Evolutionary conservation across 2,888 invertebrate species (phyloP).

Genomic region (Plemyria rubiginata): DNA sequence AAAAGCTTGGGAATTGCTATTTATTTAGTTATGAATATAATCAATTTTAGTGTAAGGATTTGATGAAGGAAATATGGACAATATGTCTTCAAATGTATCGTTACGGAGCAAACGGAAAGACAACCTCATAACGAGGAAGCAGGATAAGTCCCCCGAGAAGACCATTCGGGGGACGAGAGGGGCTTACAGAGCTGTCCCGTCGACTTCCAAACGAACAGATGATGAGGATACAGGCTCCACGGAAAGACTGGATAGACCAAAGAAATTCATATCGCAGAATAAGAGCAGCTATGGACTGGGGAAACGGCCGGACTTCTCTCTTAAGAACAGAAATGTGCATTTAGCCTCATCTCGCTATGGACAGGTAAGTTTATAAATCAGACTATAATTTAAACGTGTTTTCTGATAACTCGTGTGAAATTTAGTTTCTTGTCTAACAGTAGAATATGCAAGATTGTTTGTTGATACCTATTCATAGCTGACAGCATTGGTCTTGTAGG

Average conservation of each 20-base stretch:
- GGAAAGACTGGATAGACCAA: constrained; percentile 80
- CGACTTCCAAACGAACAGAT: constrained; percentile 75
- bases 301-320: constrained; percentile 78
- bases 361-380: constrained; percentile 66
- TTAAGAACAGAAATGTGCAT: constrained; percentile 81
- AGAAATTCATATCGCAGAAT: constrained; percentile 79
- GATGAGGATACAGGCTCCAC: constrained; percentile 74
- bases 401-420: not conserved
- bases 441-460: not conserved
- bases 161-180: constrained; percentile 78
- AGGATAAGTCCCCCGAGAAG: constrained; percentile 82
- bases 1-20: constrained; percentile 54
- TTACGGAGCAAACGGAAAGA: constrained; percentile 79
- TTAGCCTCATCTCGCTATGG: constrained; percentile 80
- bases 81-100: constrained; percentile 77
- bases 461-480: not conserved
- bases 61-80: constrained; percentile 75
- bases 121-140: constrained; percentile 79
- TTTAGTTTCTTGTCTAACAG: not conserved
- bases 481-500: no score
- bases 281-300: constrained; percentile 76
- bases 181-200: constrained; percentile 74
- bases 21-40: constrained; percentile 53
- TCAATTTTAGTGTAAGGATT: constrained; percentile 49
- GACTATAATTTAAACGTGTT: not conserved